Conservation (phyloP, 2,888 invertebrate species). For the Osmoderma eremita region DNA sequence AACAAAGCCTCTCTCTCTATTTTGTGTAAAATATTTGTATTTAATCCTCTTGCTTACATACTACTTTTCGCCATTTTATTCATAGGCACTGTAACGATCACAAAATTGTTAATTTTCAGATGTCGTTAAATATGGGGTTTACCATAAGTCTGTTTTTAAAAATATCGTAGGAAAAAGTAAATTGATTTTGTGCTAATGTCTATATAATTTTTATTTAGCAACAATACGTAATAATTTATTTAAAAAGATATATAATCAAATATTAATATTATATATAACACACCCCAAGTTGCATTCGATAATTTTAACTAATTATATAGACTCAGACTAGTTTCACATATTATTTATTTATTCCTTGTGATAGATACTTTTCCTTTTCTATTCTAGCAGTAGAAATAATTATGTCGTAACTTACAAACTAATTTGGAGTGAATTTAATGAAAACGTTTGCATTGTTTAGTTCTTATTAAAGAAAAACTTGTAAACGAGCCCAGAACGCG, state of each 20-base stretch:
- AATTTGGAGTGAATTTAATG: neutral
- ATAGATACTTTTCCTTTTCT: neutral
- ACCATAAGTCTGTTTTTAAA: constrained; percentile 11
- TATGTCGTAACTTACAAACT: constrained; percentile 5
- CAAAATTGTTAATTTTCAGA: constrained; percentile 36
- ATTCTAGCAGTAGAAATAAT: constrained; percentile 3
- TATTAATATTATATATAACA: too few species aligned
- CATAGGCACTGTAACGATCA: constrained; percentile 43
- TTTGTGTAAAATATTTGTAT: constrained; percentile 11
- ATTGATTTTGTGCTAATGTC: neutral
- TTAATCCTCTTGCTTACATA: constrained; percentile 42
- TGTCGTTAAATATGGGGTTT: constrained; percentile 25
- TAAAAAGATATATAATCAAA: too few species aligned
- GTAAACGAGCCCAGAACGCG: too few species aligned
- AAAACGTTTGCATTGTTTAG: constrained; percentile 12
- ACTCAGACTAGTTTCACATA: constrained; percentile 33
- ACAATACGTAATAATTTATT: too few species aligned
- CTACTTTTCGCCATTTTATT: constrained; percentile 42
- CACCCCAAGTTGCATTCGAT: constrained; percentile 14
- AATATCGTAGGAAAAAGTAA: too few species aligned
- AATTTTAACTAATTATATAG: too few species aligned
- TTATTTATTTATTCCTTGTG: neutral
- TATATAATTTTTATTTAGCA: neutral
- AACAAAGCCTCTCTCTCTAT: too few species aligned
- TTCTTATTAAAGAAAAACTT: too few species aligned